Evolutionary conservation across 2,113 vertebrate genomes (phyloP).

Genomic region (Neogobius melanostomus): DNA sequence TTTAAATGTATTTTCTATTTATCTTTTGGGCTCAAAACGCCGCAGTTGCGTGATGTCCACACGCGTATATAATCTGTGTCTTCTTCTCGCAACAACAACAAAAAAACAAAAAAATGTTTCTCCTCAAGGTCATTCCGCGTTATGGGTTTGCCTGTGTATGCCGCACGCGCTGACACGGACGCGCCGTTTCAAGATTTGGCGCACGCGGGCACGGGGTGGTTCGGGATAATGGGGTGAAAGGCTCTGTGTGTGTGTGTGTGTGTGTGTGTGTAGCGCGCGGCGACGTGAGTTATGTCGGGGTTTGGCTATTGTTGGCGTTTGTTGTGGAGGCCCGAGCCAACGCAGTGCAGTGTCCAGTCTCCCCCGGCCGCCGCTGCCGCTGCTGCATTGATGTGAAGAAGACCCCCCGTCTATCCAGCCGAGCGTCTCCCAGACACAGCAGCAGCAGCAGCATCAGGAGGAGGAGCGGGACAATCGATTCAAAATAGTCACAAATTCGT

Average conservation of each 20-base stretch:
- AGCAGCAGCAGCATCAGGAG: too few relatives aligned
- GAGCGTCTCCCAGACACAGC: background rate
- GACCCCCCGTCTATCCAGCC: background rate
- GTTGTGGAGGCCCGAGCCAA: conserved; percentile 59
- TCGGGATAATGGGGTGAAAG: background rate
- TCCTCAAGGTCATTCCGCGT: conserved; percentile 80
- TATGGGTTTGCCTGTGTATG: background rate
- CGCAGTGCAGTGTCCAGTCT: conserved; percentile 55
- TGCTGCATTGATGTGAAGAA: conserved; percentile 51
- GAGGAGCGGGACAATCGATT: background rate
- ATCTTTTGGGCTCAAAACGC: conserved; percentile 16
- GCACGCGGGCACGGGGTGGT: background rate
- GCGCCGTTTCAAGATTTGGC: background rate
- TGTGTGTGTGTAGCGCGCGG: background rate
- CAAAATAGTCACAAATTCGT: background rate
- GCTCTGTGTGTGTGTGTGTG: too few relatives aligned
- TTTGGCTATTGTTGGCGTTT: conserved; percentile 31
- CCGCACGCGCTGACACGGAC: background rate
- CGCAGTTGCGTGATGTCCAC: conserved; percentile 30
- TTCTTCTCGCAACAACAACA: conserved; percentile 28
- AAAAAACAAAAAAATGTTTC: conserved; percentile 23
- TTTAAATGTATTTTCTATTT: too few relatives aligned
- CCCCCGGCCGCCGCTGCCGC: conserved; percentile 25
- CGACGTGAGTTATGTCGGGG: conserved; percentile 29
- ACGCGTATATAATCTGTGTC: conserved; percentile 15